phyloP scores from a whole-genome alignment of 1,140 invertebrate species.

The Drosophila nigromelanica region DNA sequence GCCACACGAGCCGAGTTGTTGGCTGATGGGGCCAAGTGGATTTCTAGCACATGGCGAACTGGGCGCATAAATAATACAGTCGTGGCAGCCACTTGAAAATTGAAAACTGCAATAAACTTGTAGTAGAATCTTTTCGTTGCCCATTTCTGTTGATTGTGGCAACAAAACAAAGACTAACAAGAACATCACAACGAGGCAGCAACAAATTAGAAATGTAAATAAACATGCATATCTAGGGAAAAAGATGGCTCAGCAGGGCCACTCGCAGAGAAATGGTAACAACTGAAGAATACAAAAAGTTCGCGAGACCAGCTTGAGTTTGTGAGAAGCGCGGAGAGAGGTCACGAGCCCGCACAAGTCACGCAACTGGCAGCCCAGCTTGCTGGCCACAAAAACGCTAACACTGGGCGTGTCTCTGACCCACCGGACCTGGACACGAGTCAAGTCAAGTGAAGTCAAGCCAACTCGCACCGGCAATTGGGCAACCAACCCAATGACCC shows the following conservation, averaged over 20 bases:
- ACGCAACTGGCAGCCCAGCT: constrained; percentile 14
- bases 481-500: constrained; percentile 18
- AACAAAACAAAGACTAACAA: constrained; percentile 15
- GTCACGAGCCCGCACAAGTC: constrained; percentile 21
- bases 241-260: constrained; percentile 44
- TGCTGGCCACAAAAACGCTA: constrained; percentile 9
- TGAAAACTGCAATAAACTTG: constrained; percentile 70
- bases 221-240: constrained; percentile 18
- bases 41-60: constrained; percentile 71
- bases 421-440: constrained; percentile 15
- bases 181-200: constrained; percentile 7
- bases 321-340: constrained; percentile 34
- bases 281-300: constrained; percentile 18
- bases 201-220: constrained; percentile 48
- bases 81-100: constrained; percentile 65
- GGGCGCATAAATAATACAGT: constrained; percentile 75
- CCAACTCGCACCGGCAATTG: not conserved
- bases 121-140: not conserved
- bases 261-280: constrained; percentile 12
- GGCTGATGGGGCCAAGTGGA: constrained; percentile 60
- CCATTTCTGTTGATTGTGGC: not conserved
- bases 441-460: constrained; percentile 12
- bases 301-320: constrained; percentile 2
- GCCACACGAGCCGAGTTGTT: constrained; percentile 50
- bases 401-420: constrained; percentile 26